Evolutionary conservation across 2,113 vertebrate species (phyloP).

Genomic region (Lagopus muta): DNA sequence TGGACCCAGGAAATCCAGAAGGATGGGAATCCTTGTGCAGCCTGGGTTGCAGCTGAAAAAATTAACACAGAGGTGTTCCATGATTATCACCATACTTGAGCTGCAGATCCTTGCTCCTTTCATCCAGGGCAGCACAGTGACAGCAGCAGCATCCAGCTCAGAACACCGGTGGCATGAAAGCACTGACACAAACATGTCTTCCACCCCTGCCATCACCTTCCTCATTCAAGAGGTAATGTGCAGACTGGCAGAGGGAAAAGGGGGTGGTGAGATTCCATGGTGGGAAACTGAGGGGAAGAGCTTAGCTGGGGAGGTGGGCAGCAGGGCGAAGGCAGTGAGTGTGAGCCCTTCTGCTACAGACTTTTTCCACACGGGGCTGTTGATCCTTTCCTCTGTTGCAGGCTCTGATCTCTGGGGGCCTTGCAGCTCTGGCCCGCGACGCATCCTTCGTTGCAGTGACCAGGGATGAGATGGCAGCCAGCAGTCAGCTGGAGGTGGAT

Average conservation of each 20-base stretch:
- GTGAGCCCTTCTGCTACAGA: background rate
- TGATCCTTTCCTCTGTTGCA: conserved; percentile 41
- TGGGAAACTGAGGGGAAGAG: background rate
- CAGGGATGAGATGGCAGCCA: conserved; percentile 81
- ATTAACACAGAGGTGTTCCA: background rate
- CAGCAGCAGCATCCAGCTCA: background rate
- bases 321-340: background rate
- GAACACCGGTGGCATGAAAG: background rate
- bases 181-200: background rate
- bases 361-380: background rate
- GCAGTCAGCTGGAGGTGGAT: conserved; percentile 76
- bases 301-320: background rate
- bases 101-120: conserved; percentile 15
- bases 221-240: conserved; percentile 86
- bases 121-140: background rate
- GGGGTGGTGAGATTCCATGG: background rate
- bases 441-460: conserved; percentile 76
- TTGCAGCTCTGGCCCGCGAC: conserved; percentile 77
- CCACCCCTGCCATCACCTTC: conserved; percentile 75
- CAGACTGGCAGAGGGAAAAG: background rate
- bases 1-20: background rate
- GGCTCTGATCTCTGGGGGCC: conserved; percentile 83
- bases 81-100: background rate
- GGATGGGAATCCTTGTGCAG: background rate
- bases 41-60: background rate